These are phyloP conservation scores for Notodonta ziczac DNA, from an alignment of 2,888 invertebrate genomes.

Conservation along the genomic window DNA sequence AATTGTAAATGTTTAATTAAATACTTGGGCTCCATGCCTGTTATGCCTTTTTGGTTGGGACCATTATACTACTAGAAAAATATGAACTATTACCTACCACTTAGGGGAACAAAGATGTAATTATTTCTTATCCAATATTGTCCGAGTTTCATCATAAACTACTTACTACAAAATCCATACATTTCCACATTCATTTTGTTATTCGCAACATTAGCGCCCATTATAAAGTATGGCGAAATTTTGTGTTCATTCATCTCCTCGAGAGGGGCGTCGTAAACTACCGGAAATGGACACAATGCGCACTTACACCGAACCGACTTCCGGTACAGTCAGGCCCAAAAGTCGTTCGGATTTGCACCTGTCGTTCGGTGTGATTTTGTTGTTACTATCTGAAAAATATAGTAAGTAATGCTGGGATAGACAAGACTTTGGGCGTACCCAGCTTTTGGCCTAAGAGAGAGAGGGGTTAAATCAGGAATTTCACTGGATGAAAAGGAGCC, in stretches of 20 bases:
- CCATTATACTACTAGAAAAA: no score
- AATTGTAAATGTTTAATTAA: no score
- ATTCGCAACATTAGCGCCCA: background rate
- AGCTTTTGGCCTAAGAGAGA: no score
- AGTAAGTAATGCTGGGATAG: no score
- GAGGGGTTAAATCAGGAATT: no score
- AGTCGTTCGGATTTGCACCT: constrained; percentile 23
- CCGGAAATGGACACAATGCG: constrained; percentile 77
- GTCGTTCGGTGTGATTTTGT: background rate
- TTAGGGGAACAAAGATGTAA: no score
- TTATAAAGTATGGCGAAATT: constrained; percentile 1
- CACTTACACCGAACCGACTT: constrained; percentile 62
- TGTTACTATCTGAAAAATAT: background rate
- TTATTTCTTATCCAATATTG: background rate
- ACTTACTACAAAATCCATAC: no score
- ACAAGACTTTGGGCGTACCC: no score
- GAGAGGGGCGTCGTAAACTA: constrained; percentile 51
- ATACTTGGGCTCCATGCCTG: no score
- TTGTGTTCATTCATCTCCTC: constrained; percentile 54
- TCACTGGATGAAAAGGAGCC: no score
- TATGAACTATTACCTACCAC: no score
- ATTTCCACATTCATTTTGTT: background rate
- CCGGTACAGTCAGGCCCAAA: constrained; percentile 64
- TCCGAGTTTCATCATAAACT: background rate
- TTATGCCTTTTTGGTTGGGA: no score